These are phyloP conservation scores for Philypnodon macrostomus DNA, from an alignment of 2,797 vertebrate species.

Conservation along the genomic window DNA sequence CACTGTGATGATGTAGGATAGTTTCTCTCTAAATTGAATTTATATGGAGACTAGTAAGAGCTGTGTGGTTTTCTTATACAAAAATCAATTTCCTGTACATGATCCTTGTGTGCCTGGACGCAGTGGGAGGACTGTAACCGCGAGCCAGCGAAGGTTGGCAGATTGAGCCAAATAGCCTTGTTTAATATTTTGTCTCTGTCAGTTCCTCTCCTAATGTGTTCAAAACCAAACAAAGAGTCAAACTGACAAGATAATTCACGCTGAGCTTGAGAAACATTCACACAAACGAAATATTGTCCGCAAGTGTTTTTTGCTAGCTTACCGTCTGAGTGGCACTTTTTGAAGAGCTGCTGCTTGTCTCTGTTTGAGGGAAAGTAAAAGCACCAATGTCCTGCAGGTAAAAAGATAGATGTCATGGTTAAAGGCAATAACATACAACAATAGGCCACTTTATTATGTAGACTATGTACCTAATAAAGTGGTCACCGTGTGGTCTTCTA, in stretches of 20 bases:
- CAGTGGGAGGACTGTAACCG: slow-evolving; percentile 55
- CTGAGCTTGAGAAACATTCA: slow-evolving; percentile 26
- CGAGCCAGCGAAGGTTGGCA: slow-evolving; percentile 40
- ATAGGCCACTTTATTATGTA: no score
- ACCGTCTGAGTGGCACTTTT: slow-evolving; percentile 64
- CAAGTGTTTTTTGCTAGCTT: slow-evolving; percentile 11
- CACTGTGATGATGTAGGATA: background rate
- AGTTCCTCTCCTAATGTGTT: slow-evolving; percentile 21
- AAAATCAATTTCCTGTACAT: slow-evolving; percentile 61
- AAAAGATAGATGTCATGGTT: slow-evolving; percentile 24
- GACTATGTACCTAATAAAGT: no score
- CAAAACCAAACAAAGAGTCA: slow-evolving; percentile 38
- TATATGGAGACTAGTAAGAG: slow-evolving; percentile 29
- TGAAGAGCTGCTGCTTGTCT: slow-evolving; percentile 48
- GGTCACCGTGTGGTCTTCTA: no score
- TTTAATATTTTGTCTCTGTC: slow-evolving; percentile 36
- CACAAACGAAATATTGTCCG: slow-evolving; percentile 10
- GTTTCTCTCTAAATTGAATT: slow-evolving; percentile 18
- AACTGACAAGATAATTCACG: slow-evolving; percentile 19
- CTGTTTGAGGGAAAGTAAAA: slow-evolving; percentile 56
- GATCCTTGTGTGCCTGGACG: slow-evolving; percentile 41
- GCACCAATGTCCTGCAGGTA: slow-evolving; percentile 68
- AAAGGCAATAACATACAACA: slow-evolving; percentile 9
- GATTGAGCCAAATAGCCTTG: slow-evolving; percentile 28
- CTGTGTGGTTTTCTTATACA: slow-evolving; percentile 34